A percentile compares a stretch with the other conserved stretches of the same genome.
Evolutionary conservation across 1,140 invertebrate genomes (phyloP).

Genomic region (Anagrus nilaparvatae): DNA sequence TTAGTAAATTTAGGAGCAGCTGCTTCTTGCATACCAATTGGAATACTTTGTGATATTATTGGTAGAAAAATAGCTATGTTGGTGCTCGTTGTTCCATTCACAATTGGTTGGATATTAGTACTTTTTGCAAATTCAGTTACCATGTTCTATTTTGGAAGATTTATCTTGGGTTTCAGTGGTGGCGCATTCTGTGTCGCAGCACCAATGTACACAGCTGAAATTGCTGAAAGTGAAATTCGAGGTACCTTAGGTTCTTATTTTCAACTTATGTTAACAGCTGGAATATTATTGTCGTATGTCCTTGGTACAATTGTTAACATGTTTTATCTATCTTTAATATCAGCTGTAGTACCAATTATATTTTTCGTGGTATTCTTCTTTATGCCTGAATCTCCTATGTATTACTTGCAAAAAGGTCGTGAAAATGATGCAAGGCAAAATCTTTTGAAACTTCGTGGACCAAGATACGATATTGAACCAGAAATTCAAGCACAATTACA

Average conservation of each 20-base stretch:
- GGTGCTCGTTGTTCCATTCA: constrained; percentile 57
- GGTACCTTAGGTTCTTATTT: constrained; percentile 70
- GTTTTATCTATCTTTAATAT: constrained; percentile 54
- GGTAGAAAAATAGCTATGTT: constrained; percentile 68
- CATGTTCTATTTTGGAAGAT: constrained; percentile 62
- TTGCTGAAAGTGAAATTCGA: constrained; percentile 64
- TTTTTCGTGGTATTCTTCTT: constrained; percentile 59
- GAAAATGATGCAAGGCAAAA: constrained; percentile 51
- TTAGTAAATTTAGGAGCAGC: constrained; percentile 62
- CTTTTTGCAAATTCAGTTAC: constrained; percentile 53
- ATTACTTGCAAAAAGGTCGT: constrained; percentile 48
- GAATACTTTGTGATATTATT: constrained; percentile 60
- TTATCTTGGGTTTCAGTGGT: constrained; percentile 61
- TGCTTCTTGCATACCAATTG: constrained; percentile 59
- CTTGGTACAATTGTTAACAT: constrained; percentile 48
- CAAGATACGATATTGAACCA: constrained; percentile 52
- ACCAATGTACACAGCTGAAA: constrained; percentile 75
- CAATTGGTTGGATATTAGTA: constrained; percentile 66
- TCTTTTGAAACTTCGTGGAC: constrained; percentile 55
- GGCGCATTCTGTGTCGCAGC: constrained; percentile 68
- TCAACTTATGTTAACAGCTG: constrained; percentile 64
- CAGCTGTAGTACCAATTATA: constrained; percentile 54
- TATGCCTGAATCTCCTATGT: constrained; percentile 65
- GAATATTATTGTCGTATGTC: constrained; percentile 59
- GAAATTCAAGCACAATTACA: constrained; percentile 49